Conservation (phyloP, 2,113 vertebrate species). For the Nipponia nippon region DNA sequence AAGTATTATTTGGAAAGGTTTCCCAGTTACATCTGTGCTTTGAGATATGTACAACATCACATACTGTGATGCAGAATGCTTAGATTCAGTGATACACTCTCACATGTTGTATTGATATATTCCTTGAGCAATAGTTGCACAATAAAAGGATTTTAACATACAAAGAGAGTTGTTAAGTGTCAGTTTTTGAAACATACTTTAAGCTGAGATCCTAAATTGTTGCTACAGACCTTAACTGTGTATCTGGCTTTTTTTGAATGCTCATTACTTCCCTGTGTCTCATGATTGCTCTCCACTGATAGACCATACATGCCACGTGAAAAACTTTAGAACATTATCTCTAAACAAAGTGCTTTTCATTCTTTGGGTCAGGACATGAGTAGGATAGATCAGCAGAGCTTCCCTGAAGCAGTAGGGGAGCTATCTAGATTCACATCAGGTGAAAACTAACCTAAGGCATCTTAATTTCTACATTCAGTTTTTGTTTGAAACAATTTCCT, state of each 20-base stretch:
- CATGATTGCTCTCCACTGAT: background rate
- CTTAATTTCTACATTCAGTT: background rate
- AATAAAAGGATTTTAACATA: background rate
- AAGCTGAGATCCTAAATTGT: background rate
- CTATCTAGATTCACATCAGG: background rate
- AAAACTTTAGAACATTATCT: background rate
- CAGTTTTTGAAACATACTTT: background rate
- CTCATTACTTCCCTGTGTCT: background rate
- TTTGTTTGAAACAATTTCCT: background rate
- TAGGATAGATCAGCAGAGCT: background rate
- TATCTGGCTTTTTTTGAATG: background rate
- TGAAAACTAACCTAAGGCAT: background rate
- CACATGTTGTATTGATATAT: background rate
- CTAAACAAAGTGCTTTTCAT: background rate
- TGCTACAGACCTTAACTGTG: background rate
- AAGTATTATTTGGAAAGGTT: background rate
- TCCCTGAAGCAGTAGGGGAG: background rate
- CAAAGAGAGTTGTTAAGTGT: background rate
- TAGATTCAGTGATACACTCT: background rate
- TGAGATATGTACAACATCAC: background rate
- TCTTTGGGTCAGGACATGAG: background rate
- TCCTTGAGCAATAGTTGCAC: background rate
- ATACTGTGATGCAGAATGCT: background rate
- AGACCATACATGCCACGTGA: background rate
- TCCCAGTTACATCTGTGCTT: background rate